Evolutionary conservation across 2,113 vertebrate genomes (phyloP), one percentile per base, ranked within the genome.

Genomic region (Pitta sordida): DNA sequence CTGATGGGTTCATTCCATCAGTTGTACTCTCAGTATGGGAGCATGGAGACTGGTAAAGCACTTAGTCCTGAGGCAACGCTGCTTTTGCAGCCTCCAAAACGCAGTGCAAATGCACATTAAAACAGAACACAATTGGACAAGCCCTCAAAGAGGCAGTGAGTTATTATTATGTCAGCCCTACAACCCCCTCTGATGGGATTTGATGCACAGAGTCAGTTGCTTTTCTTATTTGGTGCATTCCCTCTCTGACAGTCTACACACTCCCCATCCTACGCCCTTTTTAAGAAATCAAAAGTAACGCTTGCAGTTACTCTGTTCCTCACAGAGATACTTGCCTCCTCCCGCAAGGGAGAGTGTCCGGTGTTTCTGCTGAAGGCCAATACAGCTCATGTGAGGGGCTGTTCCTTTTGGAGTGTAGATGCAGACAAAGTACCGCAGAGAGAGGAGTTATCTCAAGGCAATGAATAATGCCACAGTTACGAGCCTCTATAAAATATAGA

Each of bases 81-180:
- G 52, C 70, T 71, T 48, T 71, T 75, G 69, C 48, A 52, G 41
- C n/a, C 62, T 62, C 41, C 83, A 29, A 34, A 77, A 37, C 55
- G 36, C 0, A 0, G 30, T 18, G 51, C 10, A 65, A 76, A 58
- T 2, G 11, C 59, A 46, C 59, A 24, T 13, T 6, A 23, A 26
- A 30, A 53, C 68, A 70, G 71, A 92, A 86, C 22, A 77, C 76
- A 70, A 62, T 70, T 19, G 36, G 53, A 23, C 16, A 55, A 63
- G 60, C 9, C 13, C 60, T 70, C 68, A 23, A 60, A 76, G 60
- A 67, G 43, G 34, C 64, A 59, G n/a, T 52, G 13, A 4, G 6
- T 84, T 15, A 21, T 37, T 55, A 34, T 29, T 22, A 11, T 41
- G 41, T n/a, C 19, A 44, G 85, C 29, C 63, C 62, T 41, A 11